Conservation (phyloP, 2,797 vertebrate species). For the Eospalax fontanierii region DNA sequence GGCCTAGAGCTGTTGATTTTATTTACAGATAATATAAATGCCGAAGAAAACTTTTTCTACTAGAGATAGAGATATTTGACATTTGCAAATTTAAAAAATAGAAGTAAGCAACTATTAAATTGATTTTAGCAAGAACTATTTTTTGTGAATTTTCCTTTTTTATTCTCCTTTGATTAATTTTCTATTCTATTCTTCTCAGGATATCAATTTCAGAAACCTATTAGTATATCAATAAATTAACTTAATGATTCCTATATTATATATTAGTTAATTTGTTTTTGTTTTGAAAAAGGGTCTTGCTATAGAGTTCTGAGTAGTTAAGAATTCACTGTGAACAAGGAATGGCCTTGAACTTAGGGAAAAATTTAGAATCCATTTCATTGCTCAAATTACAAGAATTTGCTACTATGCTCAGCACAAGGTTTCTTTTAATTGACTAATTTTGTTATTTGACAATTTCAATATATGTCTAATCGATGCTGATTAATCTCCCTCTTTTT, state of each 20-base stretch:
- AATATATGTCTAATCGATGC: too few species aligned
- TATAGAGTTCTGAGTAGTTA: not conserved
- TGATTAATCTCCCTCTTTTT: too few species aligned
- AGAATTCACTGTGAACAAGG: not conserved
- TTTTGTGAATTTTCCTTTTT: not conserved
- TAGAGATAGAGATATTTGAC: not conserved
- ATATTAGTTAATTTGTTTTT: not conserved
- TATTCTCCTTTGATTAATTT: not conserved
- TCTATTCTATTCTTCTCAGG: not conserved
- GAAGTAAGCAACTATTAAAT: not conserved
- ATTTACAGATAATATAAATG: too few species aligned
- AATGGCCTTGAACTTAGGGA: too few species aligned
- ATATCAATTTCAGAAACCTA: not conserved
- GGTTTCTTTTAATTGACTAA: not conserved
- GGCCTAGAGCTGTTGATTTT: too few species aligned
- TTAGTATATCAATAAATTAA: not conserved
- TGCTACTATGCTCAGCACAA: too few species aligned
- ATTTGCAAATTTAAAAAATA: not conserved
- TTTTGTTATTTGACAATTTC: too few species aligned
- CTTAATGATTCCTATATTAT: not conserved
- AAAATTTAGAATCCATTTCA: too few species aligned
- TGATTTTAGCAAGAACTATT: not conserved
- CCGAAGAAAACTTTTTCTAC: not conserved
- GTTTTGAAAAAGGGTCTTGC: not conserved
- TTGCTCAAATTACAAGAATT: not conserved